Base-by-base conservation (phyloP, 35 echinoderm and acorn worm genomes). In the Patiria miniata region DNA sequence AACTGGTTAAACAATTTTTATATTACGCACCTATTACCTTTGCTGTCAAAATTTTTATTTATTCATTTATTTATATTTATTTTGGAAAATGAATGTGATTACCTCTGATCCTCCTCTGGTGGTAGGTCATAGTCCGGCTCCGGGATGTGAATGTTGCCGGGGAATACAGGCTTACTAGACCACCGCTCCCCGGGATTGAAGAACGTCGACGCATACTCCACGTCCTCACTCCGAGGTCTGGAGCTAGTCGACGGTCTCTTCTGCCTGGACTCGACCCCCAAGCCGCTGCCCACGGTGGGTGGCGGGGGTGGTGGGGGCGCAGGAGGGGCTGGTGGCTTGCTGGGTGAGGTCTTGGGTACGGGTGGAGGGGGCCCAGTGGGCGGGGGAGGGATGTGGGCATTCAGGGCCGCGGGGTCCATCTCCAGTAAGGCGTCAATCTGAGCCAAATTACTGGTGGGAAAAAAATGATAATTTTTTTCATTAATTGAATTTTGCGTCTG, bases 41-140 rank as follows among this genome's bases (percentile, higher is more conserved):
- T n/a, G n/a, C n/a, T n/a, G n/a, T n/a, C n/a, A n/a, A n/a, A n/a
- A n/a, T n/a, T n/a, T n/a, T n/a, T n/a, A n/a, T n/a, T n/a, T n/a
- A n/a, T n/a, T n/a, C n/a, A n/a, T n/a, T n/a, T n/a, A n/a, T n/a
- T n/a, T n/a, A n/a, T n/a, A n/a, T n/a, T n/a, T n/a, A n/a, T n/a
- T n/a, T n/a, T n/a, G n/a, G n/a, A n/a, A n/a, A n/a, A n/a, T n/a
- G n/a, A n/a, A n/a, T n/a, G n/a, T n/a, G n/a, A n/a, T 47, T 47
- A 47, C 42, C 42, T 47, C 42, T 47, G 42, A 12, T 47, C 42
- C 42, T 47, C 42, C 42, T 47, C 42, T 12, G 42, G 42, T 47
- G 42, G 42, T 12, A 47, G 12, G 22, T 80, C 38, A 79, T 87
- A 87, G 85, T 87, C 85, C 52, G 85, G 85, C 37, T 87, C 85